Conservation (phyloP, 1,140 invertebrate species). For the Bombus impatiens region DNA sequence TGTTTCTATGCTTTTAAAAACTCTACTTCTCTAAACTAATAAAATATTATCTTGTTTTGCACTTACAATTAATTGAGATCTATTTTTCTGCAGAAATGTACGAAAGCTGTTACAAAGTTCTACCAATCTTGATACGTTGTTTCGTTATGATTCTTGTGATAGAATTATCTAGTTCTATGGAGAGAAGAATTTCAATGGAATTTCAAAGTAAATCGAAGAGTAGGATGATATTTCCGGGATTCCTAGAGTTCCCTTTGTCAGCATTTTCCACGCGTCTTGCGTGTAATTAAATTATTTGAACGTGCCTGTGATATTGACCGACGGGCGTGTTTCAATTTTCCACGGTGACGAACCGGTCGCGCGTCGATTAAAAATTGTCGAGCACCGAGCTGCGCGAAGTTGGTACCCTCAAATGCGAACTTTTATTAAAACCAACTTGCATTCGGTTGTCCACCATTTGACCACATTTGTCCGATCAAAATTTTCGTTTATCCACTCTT, state of each 20-base stretch:
- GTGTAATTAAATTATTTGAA: slow-evolving; percentile 10
- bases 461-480: no score
- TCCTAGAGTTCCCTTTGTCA: not conserved
- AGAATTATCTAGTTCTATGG: not conserved
- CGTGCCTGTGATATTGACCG: not conserved
- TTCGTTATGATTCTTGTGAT: not conserved
- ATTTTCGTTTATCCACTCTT: no score
- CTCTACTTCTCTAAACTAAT: no score
- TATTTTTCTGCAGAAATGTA: not conserved
- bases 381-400: not conserved
- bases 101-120: no score
- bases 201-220: not conserved
- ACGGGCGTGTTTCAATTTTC: not conserved
- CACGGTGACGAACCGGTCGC: not conserved
- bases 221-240: not conserved
- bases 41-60: not conserved
- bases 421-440: no score
- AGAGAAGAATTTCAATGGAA: not conserved
- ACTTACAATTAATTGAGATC: not conserved
- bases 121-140: not conserved
- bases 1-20: not conserved
- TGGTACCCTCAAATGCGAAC: no score
- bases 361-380: not conserved
- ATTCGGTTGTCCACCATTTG: no score
- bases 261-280: not conserved